These are phyloP conservation scores for Acanthacorydalis orientalis DNA, from an alignment of 2,888 invertebrate species.

Conservation along the genomic window DNA sequence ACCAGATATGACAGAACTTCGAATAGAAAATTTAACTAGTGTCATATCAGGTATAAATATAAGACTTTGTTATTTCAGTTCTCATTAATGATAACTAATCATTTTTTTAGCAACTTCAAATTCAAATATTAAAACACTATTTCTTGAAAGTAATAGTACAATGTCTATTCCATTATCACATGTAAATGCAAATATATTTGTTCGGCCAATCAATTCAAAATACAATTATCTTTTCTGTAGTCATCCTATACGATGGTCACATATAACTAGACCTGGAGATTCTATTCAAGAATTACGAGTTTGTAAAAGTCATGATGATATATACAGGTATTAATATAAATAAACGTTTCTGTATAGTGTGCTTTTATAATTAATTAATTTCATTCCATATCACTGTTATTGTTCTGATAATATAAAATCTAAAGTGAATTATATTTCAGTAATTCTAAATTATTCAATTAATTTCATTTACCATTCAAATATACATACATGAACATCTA, in stretches of 20 bases:
- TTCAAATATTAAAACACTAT: slow-evolving; percentile 22
- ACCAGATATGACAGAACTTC: slow-evolving; percentile 52
- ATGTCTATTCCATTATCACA: slow-evolving; percentile 65
- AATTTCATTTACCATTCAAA: slow-evolving; percentile 1
- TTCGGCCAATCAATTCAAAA: slow-evolving; percentile 44
- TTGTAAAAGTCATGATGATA: slow-evolving; percentile 27
- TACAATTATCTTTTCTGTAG: slow-evolving; percentile 36
- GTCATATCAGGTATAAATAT: background rate
- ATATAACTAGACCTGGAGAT: slow-evolving; percentile 31
- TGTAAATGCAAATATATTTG: slow-evolving; percentile 54
- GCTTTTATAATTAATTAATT: background rate
- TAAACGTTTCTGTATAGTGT: background rate
- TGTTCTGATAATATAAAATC: no score
- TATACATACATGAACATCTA: background rate
- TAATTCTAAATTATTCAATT: background rate
- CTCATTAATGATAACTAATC: background rate
- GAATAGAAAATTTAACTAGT: slow-evolving; percentile 35
- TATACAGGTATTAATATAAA: slow-evolving; percentile 24
- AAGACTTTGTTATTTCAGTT: background rate
- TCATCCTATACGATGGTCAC: slow-evolving; percentile 41
- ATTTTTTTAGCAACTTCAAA: slow-evolving; percentile 14
- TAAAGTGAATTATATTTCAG: background rate
- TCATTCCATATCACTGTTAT: background rate
- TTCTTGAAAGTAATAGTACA: slow-evolving; percentile 35
- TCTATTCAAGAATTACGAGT: slow-evolving; percentile 23